Evolutionary conservation across 2,113 vertebrate species (phyloP).

Genomic region (Alligator sinensis): DNA sequence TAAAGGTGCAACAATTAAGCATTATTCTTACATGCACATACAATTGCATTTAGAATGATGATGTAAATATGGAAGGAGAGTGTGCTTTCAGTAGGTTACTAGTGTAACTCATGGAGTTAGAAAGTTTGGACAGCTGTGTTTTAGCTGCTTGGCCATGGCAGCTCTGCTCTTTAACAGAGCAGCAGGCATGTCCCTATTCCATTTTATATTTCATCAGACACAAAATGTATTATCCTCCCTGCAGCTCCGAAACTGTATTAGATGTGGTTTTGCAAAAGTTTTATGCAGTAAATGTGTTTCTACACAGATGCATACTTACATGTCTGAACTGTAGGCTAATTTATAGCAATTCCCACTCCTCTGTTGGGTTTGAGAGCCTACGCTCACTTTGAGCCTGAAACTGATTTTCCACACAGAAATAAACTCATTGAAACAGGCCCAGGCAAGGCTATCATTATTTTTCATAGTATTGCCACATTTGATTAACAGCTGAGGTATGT

Average conservation of each 20-base stretch:
- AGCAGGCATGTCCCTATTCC: not conserved
- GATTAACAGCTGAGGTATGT: not conserved
- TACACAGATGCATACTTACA: accelerated
- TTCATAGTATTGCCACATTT: slow-evolving; percentile 38
- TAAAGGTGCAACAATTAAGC: slow-evolving; percentile 43
- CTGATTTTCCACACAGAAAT: too few species aligned
- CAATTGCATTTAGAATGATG: slow-evolving; percentile 63
- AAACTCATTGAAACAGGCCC: not conserved
- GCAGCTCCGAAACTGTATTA: not conserved
- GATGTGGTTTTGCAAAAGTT: not conserved
- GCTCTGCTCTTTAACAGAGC: not conserved
- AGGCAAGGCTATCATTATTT: slow-evolving; percentile 30
- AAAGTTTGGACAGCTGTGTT: slow-evolving; percentile 16
- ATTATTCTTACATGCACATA: slow-evolving; percentile 49
- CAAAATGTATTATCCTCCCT: accelerated
- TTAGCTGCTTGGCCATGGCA: not conserved
- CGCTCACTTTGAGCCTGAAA: too few species aligned
- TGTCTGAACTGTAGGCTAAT: not conserved
- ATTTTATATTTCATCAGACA: not conserved
- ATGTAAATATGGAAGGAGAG: slow-evolving; percentile 45
- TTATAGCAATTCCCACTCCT: not conserved
- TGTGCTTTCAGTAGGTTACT: slow-evolving; percentile 25
- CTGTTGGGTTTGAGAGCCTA: not conserved
- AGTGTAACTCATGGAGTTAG: not conserved
- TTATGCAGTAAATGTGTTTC: not conserved